Conservation (phyloP, 35 echinoderm and acorn worm species). For the Ptychodera flava region DNA sequence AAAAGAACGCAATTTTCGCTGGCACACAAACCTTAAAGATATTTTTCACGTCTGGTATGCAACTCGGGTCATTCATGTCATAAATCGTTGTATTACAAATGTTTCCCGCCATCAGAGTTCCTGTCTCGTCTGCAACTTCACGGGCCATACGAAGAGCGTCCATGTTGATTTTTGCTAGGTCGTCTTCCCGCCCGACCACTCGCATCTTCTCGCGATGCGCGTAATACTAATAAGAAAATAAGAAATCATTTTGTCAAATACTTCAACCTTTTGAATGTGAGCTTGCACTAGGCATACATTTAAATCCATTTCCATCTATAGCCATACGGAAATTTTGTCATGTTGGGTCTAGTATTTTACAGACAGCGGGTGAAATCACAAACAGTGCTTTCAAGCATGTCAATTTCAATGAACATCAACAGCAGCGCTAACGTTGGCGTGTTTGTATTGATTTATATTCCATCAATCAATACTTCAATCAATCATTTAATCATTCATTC, state of each 20-base stretch:
- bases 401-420: too few relatives aligned
- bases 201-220: slow-evolving; percentile 71
- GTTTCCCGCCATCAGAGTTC: slow-evolving; percentile 78
- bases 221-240: slow-evolving; percentile 53
- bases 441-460: too few relatives aligned
- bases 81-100: slow-evolving; percentile 58
- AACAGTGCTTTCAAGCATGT: too few relatives aligned
- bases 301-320: too few relatives aligned
- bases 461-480: too few relatives aligned
- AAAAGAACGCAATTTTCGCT: too few relatives aligned
- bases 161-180: slow-evolving; percentile 69
- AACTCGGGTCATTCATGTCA: slow-evolving; percentile 22
- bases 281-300: too few relatives aligned
- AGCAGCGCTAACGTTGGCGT: too few relatives aligned
- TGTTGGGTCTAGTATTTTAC: not conserved
- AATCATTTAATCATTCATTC: too few relatives aligned
- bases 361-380: not conserved
- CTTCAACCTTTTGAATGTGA: too few relatives aligned
- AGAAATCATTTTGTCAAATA: too few relatives aligned
- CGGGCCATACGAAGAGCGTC: slow-evolving; percentile 56
- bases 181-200: slow-evolving; percentile 47
- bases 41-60: slow-evolving; percentile 9
- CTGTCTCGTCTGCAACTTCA: slow-evolving; percentile 69
- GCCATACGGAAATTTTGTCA: not conserved
- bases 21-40: slow-evolving; percentile 57